Percentiles rank a stretch among this genome's conserved stretches.
These are phyloP conservation scores for Dolichallabes microphthalmus DNA, from an alignment of 2,113 vertebrate species.

Conservation along the genomic window DNA sequence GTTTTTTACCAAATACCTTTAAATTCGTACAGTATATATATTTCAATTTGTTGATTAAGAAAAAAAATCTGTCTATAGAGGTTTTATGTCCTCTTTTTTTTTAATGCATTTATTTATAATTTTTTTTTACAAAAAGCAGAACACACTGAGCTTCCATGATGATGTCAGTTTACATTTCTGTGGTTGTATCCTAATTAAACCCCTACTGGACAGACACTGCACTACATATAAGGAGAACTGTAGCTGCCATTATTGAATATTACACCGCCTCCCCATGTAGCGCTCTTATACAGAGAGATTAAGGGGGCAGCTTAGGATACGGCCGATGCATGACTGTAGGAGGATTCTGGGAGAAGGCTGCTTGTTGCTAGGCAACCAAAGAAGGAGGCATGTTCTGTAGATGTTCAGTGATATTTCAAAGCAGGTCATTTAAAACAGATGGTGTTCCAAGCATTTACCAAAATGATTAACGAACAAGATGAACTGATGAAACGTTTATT, in stretches of 20 bases:
- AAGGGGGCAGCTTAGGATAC: not conserved
- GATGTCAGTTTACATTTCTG: conserved; percentile 9
- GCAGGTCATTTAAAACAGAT: conserved; percentile 17
- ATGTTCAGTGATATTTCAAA: conserved; percentile 33
- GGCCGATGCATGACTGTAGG: not conserved
- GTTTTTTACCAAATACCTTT: not conserved
- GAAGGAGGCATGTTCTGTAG: conserved; percentile 15
- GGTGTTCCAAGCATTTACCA: conserved; percentile 26
- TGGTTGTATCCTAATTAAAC: not conserved
- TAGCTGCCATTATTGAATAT: not conserved
- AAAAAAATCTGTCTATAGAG: not conserved
- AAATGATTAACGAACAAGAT: conserved; percentile 17
- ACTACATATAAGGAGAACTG: not conserved
- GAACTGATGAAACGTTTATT: not conserved
- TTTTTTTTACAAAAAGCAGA: not conserved
- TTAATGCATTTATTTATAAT: too few relatives aligned
- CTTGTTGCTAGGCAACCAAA: conserved; percentile 51
- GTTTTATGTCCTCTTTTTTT: too few relatives aligned
- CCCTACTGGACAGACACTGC: not conserved
- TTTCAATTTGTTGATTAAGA: not conserved
- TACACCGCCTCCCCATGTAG: not conserved
- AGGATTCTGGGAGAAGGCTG: conserved; percentile 27
- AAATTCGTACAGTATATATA: too few relatives aligned
- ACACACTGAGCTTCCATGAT: not conserved
- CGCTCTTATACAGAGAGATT: not conserved